These are phyloP conservation scores for Pitta sordida DNA, from an alignment of 2,113 vertebrate species.

Conservation along the genomic window DNA sequence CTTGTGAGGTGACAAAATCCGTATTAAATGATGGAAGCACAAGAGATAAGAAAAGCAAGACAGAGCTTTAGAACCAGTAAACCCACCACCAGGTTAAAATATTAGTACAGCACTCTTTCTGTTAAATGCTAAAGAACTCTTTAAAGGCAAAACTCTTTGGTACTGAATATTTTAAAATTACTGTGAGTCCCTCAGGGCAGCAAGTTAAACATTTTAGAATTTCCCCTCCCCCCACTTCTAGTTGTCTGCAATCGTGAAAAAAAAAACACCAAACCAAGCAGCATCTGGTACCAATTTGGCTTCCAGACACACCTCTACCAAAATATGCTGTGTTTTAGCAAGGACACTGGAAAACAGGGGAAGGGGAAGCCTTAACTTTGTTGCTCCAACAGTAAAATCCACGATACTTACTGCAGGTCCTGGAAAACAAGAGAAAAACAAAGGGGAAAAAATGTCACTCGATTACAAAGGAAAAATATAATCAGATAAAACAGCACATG, in stretches of 20 bases:
- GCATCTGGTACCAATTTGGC: constrained; percentile 41
- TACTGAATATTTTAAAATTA: constrained; percentile 26
- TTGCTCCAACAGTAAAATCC: constrained; percentile 54
- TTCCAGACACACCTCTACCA: constrained; percentile 36
- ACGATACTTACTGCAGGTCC: constrained; percentile 90
- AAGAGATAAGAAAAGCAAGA: constrained; percentile 32
- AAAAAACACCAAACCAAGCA: background rate
- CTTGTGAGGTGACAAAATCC: background rate
- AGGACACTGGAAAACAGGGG: background rate
- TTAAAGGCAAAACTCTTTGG: background rate
- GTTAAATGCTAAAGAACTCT: background rate
- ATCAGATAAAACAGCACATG: background rate
- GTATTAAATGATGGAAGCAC: background rate
- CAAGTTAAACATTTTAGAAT: constrained; percentile 45
- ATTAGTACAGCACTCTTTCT: background rate
- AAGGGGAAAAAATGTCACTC: background rate
- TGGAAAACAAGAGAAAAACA: constrained; percentile 82
- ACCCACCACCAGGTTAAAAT: background rate
- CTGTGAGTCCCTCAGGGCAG: background rate
- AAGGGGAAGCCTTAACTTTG: constrained; percentile 73
- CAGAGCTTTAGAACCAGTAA: constrained; percentile 23
- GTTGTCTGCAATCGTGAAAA: constrained; percentile 7
- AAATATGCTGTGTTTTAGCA: constrained; percentile 31
- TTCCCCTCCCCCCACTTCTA: background rate
- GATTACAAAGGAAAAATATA: background rate